Base-by-base conservation (phyloP, 1,140 invertebrate species). In the Brachionus calyciflorus region DNA sequence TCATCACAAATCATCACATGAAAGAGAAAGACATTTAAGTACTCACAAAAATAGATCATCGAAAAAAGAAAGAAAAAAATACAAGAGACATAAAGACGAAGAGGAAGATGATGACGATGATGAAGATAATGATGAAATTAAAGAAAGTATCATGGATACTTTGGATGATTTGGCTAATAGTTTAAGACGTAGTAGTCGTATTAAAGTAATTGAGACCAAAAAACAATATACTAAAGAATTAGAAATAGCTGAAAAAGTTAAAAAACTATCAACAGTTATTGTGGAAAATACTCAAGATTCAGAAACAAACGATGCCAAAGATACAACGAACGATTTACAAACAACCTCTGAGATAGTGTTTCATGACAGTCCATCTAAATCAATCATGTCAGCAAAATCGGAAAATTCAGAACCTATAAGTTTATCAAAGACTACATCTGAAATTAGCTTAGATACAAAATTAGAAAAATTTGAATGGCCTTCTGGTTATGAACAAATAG, bases 191-290 rank as follows among this genome's bases (percentile, higher is more conserved):
- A 65, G 60, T 46, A 37, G 44, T 44, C 3, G 60, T 21, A 65
- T 65, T 6, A 65, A 65, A 44, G 60, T 65, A 21, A 65, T 65
- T 12, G 41, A 65, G 41, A 65, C 60, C 24, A 46, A 65, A 65
- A 44, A 24, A 65, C 37, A 65, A 44, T 21, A 41, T 4, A 41
- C 33, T 19, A 65, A 65, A 65, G 60, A 65, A 28, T 28, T 44
- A 41, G 37, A 65, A 65, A 65, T 65, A 65, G 60, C 60, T 4
- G 60, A 65, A 44, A 65, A 65, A 65, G 24, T 65, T 19, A 65
- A 65, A 44, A 65, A 65, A 65, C n/a, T 60, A 3, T 41, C 55
- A 19, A 17, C 1, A 5, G 33, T 37, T 37, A 37, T 5, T 9
- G 9, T 5, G 3, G 33, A 37, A 37, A 37, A 37, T 37, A 5